A percentile compares a stretch with the other conserved stretches of the same genome.
Conservation (phyloP, 2,113 vertebrate species). For the Diphyllodes magnificus region DNA sequence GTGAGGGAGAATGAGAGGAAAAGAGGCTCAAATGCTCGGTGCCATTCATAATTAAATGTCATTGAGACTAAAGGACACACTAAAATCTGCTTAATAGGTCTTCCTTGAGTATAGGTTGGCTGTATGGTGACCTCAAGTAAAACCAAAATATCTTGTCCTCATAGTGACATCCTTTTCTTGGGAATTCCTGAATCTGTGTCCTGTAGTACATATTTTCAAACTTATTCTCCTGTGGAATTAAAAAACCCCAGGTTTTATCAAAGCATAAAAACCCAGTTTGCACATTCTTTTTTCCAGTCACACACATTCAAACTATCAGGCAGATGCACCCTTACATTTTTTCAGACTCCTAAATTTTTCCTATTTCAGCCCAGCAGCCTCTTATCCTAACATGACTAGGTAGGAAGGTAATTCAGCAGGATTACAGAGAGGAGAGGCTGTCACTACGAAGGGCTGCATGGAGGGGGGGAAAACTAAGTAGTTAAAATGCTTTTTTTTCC, state of each 20-base stretch:
- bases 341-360: not conserved
- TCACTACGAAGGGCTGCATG: not conserved
- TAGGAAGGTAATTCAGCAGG: not conserved
- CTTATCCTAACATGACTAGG: not conserved
- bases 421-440: not conserved
- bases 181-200: not conserved
- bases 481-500: not conserved
- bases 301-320: not conserved
- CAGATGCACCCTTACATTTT: not conserved
- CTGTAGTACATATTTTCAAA: not conserved
- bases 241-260: not conserved
- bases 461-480: fast-evolving
- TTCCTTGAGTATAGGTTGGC: not conserved
- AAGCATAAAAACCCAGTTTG: not conserved
- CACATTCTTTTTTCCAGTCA: not conserved
- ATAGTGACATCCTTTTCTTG: not conserved
- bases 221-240: not conserved
- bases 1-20: not conserved
- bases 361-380: not conserved
- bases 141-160: not conserved
- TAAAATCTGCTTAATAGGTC: not conserved
- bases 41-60: not conserved
- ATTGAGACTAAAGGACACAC: not conserved
- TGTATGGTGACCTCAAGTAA: not conserved
- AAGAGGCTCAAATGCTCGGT: not conserved